A percentile compares a stretch with the other conserved stretches of the same genome.
These are phyloP conservation scores for Pycnonotus jocosus DNA, from an alignment of 2,113 vertebrate species.

Conservation along the genomic window DNA sequence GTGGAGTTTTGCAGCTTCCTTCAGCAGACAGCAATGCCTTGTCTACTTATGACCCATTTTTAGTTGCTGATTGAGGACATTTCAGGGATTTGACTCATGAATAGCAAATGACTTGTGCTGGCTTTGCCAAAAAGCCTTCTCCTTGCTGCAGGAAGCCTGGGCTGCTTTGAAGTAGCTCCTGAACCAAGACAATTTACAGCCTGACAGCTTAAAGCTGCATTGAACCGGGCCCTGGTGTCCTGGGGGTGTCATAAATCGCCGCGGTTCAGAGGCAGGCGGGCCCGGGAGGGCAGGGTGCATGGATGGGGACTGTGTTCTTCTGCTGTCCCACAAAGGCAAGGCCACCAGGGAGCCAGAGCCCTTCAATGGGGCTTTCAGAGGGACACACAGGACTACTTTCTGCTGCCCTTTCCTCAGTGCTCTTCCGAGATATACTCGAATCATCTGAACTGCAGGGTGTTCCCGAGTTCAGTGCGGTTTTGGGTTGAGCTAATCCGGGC, in stretches of 20 bases:
- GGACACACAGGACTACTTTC: constrained; percentile 47
- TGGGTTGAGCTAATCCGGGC: neutral
- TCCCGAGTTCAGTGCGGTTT: neutral
- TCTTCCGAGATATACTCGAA: neutral
- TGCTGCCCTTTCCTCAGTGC: neutral
- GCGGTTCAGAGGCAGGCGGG: neutral
- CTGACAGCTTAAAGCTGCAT: constrained; percentile 43
- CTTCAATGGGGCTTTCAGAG: constrained; percentile 56
- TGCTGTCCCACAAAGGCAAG: neutral
- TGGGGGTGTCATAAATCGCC: neutral
- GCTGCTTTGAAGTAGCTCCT: constrained; percentile 49
- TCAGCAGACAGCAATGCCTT: constrained; percentile 20
- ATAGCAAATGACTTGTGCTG: neutral
- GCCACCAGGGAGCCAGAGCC: constrained; percentile 27
- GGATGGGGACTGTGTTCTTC: constrained; percentile 50
- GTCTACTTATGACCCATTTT: constrained; percentile 28
- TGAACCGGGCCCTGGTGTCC: neutral
- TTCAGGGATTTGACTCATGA: constrained; percentile 48
- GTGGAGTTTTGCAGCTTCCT: neutral
- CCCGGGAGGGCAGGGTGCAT: constrained; percentile 3
- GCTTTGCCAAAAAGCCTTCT: constrained; percentile 35
- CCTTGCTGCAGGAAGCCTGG: constrained; percentile 27
- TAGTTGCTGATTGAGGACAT: neutral
- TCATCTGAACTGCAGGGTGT: constrained; percentile 19
- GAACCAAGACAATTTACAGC: constrained; percentile 54